Conservation (phyloP, 92 coral and sea anemone genomes). For the Blastomussa wellsi region DNA sequence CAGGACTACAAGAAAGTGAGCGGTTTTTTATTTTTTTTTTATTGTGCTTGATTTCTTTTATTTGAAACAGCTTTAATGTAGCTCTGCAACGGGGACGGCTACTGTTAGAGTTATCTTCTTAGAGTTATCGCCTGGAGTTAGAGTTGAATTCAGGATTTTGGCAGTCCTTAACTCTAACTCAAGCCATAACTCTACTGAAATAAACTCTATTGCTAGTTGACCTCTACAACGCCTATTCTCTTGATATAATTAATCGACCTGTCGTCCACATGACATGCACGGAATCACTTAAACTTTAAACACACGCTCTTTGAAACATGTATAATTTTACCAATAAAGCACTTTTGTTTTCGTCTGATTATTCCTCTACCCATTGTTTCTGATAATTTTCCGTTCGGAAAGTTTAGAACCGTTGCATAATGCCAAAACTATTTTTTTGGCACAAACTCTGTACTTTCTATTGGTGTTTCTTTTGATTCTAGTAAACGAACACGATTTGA, state of each 20-base stretch:
- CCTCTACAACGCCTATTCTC: too few relatives aligned
- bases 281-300: neutral
- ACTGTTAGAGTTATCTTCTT: too few relatives aligned
- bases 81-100: neutral
- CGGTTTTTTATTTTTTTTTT: neutral
- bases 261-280: neutral
- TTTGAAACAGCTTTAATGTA: too few relatives aligned
- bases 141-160: too few relatives aligned
- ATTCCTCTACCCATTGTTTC: neutral
- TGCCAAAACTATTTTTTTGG: neutral
- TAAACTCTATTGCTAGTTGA: too few relatives aligned
- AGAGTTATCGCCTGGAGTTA: too few relatives aligned
- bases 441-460: neutral
- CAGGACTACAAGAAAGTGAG: constrained; percentile 85
- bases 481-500: neutral
- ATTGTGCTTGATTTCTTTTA: neutral
- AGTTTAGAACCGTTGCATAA: neutral
- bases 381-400: neutral
- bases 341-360: neutral
- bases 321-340: neutral
- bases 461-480: neutral
- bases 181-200: too few relatives aligned
- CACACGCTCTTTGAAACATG: neutral
- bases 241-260: too few relatives aligned
- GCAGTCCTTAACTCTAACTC: too few relatives aligned